Conservation (phyloP, 2,113 vertebrate species). For the Petroica traversi region DNA sequence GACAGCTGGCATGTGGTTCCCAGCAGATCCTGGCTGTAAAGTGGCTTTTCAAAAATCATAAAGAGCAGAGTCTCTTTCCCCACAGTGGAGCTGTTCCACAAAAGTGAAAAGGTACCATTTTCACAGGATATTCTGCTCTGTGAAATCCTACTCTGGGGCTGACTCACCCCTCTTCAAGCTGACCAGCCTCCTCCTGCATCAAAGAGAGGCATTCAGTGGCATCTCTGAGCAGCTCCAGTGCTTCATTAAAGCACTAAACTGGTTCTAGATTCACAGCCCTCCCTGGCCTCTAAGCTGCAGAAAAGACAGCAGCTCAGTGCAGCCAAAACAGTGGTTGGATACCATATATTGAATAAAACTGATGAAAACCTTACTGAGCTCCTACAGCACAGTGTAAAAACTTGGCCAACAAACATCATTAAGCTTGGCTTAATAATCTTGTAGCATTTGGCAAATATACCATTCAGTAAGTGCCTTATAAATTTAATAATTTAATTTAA, state of each 20-base stretch:
- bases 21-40: background rate
- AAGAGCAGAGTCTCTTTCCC: background rate
- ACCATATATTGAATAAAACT: background rate
- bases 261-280: background rate
- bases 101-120: background rate
- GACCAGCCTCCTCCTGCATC: background rate
- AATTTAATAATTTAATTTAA: slow-evolving; percentile 39
- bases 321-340: background rate
- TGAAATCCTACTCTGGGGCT: background rate
- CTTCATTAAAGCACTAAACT: background rate
- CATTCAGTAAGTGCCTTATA: slow-evolving; percentile 33
- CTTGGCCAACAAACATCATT: slow-evolving; percentile 37
- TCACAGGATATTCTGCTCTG: background rate
- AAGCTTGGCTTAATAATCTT: slow-evolving; percentile 13
- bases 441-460: slow-evolving; percentile 32
- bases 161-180: background rate
- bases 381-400: background rate
- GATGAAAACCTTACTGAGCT: background rate
- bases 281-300: background rate
- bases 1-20: background rate
- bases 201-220: accelerated
- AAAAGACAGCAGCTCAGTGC: background rate
- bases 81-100: background rate
- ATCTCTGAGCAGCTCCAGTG: background rate
- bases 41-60: background rate